phyloP scores from a whole-genome alignment of 2,888 invertebrate genomes.

The Caenorhabditis sp. region DNA sequence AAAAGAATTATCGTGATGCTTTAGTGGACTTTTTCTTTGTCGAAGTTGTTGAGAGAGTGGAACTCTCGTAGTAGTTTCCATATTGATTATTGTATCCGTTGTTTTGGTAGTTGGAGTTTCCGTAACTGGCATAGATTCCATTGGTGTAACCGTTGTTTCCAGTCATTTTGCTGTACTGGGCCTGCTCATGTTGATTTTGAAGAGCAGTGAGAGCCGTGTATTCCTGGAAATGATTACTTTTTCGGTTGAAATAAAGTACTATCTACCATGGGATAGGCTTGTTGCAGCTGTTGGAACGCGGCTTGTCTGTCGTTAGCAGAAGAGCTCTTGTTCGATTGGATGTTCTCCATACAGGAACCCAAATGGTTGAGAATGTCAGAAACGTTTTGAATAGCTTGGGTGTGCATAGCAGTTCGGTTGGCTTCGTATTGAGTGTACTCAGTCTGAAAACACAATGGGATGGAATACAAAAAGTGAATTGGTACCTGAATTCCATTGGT shows the following conservation, averaged over 20 bases:
- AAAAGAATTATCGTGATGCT: slow-evolving; percentile 23
- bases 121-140: slow-evolving; percentile 21
- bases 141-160: slow-evolving; percentile 2
- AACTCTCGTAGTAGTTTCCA: slow-evolving; percentile 32
- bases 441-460: slow-evolving; percentile 19
- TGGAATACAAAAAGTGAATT: not conserved
- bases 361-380: slow-evolving; percentile 47
- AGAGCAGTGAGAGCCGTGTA: slow-evolving; percentile 43
- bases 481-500: slow-evolving; percentile 44
- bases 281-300: slow-evolving; percentile 31
- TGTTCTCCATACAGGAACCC: slow-evolving; percentile 27
- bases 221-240: slow-evolving; percentile 20
- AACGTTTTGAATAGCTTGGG: slow-evolving; percentile 47
- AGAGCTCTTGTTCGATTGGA: slow-evolving; percentile 48
- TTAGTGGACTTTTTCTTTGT: slow-evolving; percentile 44
- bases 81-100: slow-evolving; percentile 23
- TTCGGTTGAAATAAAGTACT: no score
- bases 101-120: slow-evolving; percentile 24
- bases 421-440: slow-evolving; percentile 40
- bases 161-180: slow-evolving; percentile 24
- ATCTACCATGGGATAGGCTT: slow-evolving; percentile 40
- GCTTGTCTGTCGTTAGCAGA: slow-evolving; percentile 39
- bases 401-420: slow-evolving; percentile 39
- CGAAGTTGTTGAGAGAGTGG: slow-evolving; percentile 10
- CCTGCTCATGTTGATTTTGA: slow-evolving; percentile 45